These are phyloP conservation scores for Teleopsis dalmanni DNA, from an alignment of 1,140 invertebrate species.

Conservation along the genomic window DNA sequence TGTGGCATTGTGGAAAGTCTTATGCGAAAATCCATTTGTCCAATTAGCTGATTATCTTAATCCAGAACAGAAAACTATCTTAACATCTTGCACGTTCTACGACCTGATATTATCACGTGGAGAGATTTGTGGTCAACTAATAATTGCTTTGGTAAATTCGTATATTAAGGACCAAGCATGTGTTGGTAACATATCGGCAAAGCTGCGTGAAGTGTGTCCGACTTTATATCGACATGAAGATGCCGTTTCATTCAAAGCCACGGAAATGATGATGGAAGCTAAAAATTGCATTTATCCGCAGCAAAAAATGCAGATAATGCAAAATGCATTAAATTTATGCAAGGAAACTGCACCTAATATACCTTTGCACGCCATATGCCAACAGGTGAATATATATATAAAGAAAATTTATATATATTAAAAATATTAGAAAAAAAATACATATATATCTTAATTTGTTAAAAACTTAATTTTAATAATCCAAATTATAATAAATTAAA, in stretches of 20 bases:
- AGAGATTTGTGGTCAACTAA: constrained; percentile 68
- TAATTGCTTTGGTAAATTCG: constrained; percentile 69
- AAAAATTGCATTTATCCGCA: constrained; percentile 59
- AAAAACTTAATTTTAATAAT: no score
- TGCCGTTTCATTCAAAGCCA: constrained; percentile 87
- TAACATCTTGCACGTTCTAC: constrained; percentile 58
- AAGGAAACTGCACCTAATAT: constrained; percentile 50
- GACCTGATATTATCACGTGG: constrained; percentile 78
- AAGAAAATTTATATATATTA: no score
- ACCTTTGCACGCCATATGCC: constrained; percentile 39
- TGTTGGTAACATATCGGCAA: constrained; percentile 80
- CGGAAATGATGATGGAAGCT: constrained; percentile 77
- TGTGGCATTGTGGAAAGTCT: constrained; percentile 85
- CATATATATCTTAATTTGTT: no score
- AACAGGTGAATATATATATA: no score
- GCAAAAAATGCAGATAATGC: constrained; percentile 65
- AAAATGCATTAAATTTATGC: constrained; percentile 75
- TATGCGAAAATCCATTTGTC: constrained; percentile 89
- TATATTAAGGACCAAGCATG: constrained; percentile 93
- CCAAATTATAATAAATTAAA: no score
- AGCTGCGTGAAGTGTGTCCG: constrained; percentile 86
- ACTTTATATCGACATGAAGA: constrained; percentile 92
- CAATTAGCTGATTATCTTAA: constrained; percentile 62
- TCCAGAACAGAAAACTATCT: constrained; percentile 52
- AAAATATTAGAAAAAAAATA: no score